Conservation (phyloP, 2,797 vertebrate genomes). For the Acanthurus leucopareius region DNA sequence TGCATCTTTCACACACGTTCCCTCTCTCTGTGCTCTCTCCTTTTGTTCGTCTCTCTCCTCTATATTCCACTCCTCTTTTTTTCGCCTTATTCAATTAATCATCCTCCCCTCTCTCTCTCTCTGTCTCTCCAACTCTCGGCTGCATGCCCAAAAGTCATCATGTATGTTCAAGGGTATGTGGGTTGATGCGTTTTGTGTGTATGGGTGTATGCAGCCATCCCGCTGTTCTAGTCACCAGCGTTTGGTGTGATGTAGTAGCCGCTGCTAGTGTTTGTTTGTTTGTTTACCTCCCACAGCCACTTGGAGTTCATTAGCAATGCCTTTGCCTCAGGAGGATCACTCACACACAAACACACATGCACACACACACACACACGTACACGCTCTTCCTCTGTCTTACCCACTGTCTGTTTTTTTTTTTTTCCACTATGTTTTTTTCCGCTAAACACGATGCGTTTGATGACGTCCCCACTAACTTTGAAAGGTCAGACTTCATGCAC, state of each 20-base stretch:
- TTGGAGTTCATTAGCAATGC: conserved; percentile 80
- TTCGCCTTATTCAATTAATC: conserved; percentile 26
- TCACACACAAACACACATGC: conserved; percentile 25
- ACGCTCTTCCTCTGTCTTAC: conserved; percentile 36
- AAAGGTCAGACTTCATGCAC: conserved; percentile 15
- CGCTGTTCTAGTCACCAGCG: conserved; percentile 49
- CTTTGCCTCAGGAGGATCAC: conserved; percentile 72
- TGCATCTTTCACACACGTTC: conserved; percentile 59
- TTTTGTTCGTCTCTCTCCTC: conserved; percentile 40
- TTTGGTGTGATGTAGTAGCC: conserved; percentile 63
- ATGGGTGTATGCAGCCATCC: conserved; percentile 22
- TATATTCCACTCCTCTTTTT: conserved; percentile 18
- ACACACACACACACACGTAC: conserved; percentile 17
- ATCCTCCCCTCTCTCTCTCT: conserved; percentile 15
- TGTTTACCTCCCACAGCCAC: conserved; percentile 80
- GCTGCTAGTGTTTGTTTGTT: conserved; percentile 72
- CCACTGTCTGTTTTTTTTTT: conserved; percentile 43
- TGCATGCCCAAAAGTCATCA: conserved; percentile 26
- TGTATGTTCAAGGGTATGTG: conserved; percentile 50
- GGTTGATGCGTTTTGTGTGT: conserved; percentile 34
- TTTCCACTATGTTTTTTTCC: conserved; percentile 1
- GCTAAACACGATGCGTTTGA: conserved; percentile 6
- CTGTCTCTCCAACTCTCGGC: conserved; percentile 21
- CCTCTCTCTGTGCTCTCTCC: conserved; percentile 34
- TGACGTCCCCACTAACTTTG: conserved; percentile 26